Conservation (phyloP, 1,140 invertebrate genomes). For the Polypedilum vanderplanki region DNA sequence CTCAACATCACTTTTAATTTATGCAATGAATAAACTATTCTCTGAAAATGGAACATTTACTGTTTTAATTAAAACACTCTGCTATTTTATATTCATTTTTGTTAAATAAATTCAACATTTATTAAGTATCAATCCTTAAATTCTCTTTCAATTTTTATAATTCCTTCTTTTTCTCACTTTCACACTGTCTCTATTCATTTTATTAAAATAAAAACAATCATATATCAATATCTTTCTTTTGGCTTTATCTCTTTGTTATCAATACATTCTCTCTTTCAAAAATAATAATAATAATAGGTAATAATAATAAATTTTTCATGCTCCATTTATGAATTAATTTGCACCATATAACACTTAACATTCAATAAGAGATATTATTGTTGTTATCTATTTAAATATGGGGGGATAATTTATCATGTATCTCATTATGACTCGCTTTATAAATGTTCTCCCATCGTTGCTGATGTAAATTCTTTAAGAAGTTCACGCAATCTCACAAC, state of each 20-base stretch:
- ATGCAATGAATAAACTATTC: too few species aligned
- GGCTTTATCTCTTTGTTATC: constrained; percentile 17
- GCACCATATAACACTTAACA: constrained; percentile 17
- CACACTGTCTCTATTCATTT: too few species aligned
- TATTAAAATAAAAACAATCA: not conserved
- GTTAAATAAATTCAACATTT: too few species aligned
- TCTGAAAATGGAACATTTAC: too few species aligned
- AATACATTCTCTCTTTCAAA: not conserved
- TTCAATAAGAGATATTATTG: constrained; percentile 1
- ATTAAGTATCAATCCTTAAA: too few species aligned
- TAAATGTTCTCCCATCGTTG: not conserved
- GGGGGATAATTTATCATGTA: not conserved
- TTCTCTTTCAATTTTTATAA: too few species aligned
- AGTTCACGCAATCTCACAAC: constrained; percentile 71
- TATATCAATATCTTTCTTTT: constrained; percentile 2
- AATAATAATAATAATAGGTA: too few species aligned
- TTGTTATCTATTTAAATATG: not conserved
- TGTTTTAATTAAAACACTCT: too few species aligned
- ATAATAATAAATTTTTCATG: constrained; percentile 15
- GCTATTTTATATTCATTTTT: too few species aligned
- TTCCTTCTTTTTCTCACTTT: too few species aligned
- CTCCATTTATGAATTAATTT: not conserved
- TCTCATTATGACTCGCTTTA: not conserved
- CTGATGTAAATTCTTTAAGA: constrained; percentile 58
- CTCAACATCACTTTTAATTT: too few species aligned